phyloP scores from a whole-genome alignment of 2,888 invertebrate species.

The Anaspis maculata region DNA sequence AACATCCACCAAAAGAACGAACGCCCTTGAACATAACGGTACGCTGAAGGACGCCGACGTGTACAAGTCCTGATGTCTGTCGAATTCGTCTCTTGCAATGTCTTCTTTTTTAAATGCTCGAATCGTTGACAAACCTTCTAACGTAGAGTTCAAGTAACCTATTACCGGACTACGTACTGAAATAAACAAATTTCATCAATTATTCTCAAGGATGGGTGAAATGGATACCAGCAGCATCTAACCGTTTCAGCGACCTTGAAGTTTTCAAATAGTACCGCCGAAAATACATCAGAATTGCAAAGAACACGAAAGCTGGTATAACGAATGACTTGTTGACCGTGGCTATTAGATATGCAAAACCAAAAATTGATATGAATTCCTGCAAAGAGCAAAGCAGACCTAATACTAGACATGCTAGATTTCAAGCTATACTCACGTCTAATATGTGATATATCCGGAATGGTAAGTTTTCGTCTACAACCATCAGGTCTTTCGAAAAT shows the following conservation, averaged over 20 bases:
- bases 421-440: conserved; percentile 4
- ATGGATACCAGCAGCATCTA: neutral
- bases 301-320: neutral
- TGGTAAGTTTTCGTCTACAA: conserved; percentile 5
- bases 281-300: neutral
- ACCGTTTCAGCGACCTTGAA: neutral
- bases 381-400: no score
- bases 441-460: neutral
- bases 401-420: neutral
- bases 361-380: neutral
- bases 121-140: conserved; percentile 66
- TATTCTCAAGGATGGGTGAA: neutral
- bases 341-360: conserved; percentile 47
- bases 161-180: conserved; percentile 68
- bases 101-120: conserved; percentile 57
- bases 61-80: no score
- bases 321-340: conserved; percentile 39
- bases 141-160: conserved; percentile 60
- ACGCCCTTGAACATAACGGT: conserved; percentile 29
- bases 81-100: conserved; percentile 51
- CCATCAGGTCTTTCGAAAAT: conserved; percentile 47
- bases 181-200: no score
- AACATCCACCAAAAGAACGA: conserved; percentile 32
- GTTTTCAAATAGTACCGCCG: neutral
- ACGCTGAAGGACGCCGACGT: conserved; percentile 49